Base-by-base conservation (phyloP, 2,113 vertebrate species). In the Peromyscus leucopus region DNA sequence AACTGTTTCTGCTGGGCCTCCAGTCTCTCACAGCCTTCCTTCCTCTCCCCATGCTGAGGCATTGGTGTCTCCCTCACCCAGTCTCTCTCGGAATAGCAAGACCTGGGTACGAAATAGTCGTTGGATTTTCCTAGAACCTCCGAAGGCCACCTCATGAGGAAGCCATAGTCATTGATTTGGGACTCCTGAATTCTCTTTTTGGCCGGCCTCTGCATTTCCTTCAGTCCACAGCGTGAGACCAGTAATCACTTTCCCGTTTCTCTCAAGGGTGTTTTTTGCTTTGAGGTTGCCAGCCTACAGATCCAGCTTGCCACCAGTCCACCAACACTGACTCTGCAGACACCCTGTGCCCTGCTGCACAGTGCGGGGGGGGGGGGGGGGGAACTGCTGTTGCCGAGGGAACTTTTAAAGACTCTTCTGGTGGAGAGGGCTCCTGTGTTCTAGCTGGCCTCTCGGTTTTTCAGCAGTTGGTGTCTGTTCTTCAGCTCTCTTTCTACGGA, bases 141-240 rank as follows among this genome's bases (percentile, higher is more conserved):
- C 15, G 0, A 4, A 13, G 5, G 39, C 59, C 0, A 2, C 26
- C 16, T 2, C 3, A 0, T 2, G 1, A 33, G 55, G 39, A 74
- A 22, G 51, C 28, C 28, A 3, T 39, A 21, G 26, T 33, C 5
- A 0, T 65, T 21, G 24, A 1, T 57, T 36, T 86, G 28, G 65
- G 24, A 74, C 63, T 48, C 57, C 75, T 46, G 3, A 42, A 26
- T 42, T 74, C 22, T 85, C 5, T 86, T 61, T 61, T 48, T 63
- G 94, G 86, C 48, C 72, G n/a, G 55, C 67, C 22, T 51, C 26
- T 21, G 48, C 36, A 36, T 93, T 92, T 91, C 57, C 63, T 42
- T 63, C 24, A 26, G 33, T 85, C 75, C 48, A 24, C 26, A 24
- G 61, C 31, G 7, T 82, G 63, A 78, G 6, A 7, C 3, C 6